Evolutionary conservation across 2,888 invertebrate species (phyloP).

Genomic region (Eupithecia exiguata): DNA sequence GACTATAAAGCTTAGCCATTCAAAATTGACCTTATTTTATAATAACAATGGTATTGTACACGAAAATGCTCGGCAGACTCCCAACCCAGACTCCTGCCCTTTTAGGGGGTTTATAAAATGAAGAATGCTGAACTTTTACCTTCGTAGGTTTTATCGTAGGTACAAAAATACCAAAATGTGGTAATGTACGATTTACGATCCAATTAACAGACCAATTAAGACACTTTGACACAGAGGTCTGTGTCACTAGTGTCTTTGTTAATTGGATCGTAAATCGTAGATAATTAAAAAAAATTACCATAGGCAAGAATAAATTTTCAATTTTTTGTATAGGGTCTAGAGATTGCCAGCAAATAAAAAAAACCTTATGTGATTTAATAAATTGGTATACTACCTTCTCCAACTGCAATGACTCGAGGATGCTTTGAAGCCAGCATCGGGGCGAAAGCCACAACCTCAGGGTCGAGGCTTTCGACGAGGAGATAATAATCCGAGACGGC

Average conservation of each 20-base stretch:
- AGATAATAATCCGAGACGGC: conserved; percentile 94
- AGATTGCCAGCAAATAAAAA: background rate
- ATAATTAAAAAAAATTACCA: no score
- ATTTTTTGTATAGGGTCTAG: background rate
- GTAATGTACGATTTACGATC: no score
- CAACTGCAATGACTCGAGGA: conserved; percentile 97
- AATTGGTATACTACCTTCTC: conserved; percentile 85
- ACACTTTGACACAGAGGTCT: no score
- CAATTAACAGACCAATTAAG: no score
- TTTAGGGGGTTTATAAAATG: no score
- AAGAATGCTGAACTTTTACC: no score
- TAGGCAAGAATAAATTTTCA: background rate
- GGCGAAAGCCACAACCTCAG: conserved; percentile 96
- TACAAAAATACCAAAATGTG: no score
- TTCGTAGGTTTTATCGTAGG: no score
- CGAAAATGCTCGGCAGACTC: no score
- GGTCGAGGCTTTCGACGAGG: conserved; percentile 94
- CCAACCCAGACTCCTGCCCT: no score
- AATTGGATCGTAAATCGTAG: background rate
- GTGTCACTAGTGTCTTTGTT: background rate
- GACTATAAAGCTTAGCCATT: background rate
- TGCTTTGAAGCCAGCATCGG: conserved; percentile 95
- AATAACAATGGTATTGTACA: background rate
- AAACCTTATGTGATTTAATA: background rate
- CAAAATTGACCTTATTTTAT: background rate